Evolutionary conservation across 2,888 invertebrate species (phyloP), one percentile per base, ranked within the genome.

Genomic region (Drosophila greeni): DNA sequence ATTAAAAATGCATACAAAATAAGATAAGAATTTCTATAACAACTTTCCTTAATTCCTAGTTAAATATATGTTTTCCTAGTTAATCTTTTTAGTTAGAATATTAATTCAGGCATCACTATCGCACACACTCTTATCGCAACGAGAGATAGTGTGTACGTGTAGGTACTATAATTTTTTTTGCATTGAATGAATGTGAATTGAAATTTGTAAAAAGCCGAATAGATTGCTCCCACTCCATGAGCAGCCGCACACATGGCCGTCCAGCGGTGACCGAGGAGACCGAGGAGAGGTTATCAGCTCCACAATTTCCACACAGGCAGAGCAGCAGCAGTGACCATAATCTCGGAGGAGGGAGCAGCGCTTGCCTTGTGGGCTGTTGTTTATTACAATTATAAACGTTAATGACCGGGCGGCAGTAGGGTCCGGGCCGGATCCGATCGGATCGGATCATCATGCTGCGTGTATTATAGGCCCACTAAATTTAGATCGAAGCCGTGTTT

Each of bases 131-230:
- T 59, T 59, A 60, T 60, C 59, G 24, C 29, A 8, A 11, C 16
- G 2, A 45, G 31, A 24, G 36, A 26, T 45, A 33, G 61, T 57
- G 24, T 42, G 14, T 40, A 2, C 14, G 37, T 20, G 62, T 58
- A 53, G 18, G 45, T 45, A 14, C 16, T 40, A 23, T 40, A 40
- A 23, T 40, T 23, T 9, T 24, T 69, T 81, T 82, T 68, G 74
- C 82, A 72, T 71, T 82, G 79, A 75, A 80, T 80, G 82, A 80
- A 62, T 52, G 36, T 52, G 65, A 62, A 78, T 82, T 74, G 36
- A 69, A 82, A 80, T 59, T 82, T 79, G 80, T 79, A 74, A 76
- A 81, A 61, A 11, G 31, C 61, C 18, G 57, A 53, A 53, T 53
- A 43, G 55, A 53, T 48, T 52, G 51, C 59, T 61, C 48, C 42